These are phyloP conservation scores for Xestia xanthographa DNA, from an alignment of 2,888 invertebrate species.

Conservation along the genomic window DNA sequence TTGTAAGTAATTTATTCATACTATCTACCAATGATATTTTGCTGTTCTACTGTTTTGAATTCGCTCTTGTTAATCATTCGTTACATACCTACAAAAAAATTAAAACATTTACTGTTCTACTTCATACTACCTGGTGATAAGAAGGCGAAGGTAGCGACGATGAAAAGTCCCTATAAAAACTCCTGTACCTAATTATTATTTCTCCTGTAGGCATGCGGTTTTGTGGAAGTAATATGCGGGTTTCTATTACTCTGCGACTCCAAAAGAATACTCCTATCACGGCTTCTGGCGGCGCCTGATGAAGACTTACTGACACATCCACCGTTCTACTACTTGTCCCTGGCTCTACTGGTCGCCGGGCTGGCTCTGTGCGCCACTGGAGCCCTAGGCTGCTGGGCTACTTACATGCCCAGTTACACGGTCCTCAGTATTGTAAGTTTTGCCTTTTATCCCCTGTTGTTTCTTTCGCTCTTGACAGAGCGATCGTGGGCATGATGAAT, in stretches of 20 bases:
- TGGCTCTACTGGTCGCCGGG: slow-evolving; percentile 93
- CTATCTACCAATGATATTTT: too few relatives aligned
- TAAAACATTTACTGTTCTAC: neutral
- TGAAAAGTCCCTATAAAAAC: neutral
- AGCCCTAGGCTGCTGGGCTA: slow-evolving; percentile 95
- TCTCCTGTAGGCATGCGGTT: slow-evolving; percentile 92
- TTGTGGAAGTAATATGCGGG: slow-evolving; percentile 93
- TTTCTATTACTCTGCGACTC: slow-evolving; percentile 93
- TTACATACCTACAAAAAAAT: neutral
- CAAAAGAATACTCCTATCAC: slow-evolving; percentile 93
- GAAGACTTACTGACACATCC: slow-evolving; percentile 92
- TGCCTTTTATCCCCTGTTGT: neutral
- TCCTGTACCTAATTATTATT: slow-evolving; percentile 3
- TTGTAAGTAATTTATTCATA: slow-evolving; percentile 87
- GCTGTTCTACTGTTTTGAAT: slow-evolving; percentile 12
- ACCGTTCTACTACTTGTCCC: slow-evolving; percentile 94
- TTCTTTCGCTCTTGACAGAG: neutral
- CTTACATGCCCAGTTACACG: slow-evolving; percentile 93
- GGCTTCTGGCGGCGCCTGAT: slow-evolving; percentile 92
- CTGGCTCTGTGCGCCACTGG: slow-evolving; percentile 92
- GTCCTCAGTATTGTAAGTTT: slow-evolving; percentile 92
- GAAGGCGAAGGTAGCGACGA: too few relatives aligned
- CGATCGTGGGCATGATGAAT: neutral
- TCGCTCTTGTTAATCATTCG: neutral
- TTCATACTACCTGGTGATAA: neutral